Base-by-base conservation (phyloP, 2,113 vertebrate species). In the Ellobius talpinus region DNA sequence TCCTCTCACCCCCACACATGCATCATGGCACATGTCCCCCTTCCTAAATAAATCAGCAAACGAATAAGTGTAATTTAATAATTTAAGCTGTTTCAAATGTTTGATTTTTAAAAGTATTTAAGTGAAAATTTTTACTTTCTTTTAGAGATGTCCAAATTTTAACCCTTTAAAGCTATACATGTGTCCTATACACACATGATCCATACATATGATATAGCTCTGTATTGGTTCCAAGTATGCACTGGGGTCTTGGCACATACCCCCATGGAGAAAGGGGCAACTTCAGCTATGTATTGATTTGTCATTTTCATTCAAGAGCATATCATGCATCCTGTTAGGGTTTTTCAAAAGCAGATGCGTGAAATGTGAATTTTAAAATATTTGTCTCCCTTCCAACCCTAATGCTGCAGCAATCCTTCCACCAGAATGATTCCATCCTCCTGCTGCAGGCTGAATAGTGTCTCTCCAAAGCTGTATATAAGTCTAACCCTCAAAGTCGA, bases 301-400 rank as follows among this genome's bases (percentile, higher is more conserved):
- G 96, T 42, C 95, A 84, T 72, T 97, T 96, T 96, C 91, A 87
- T 94, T 96, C 94, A 97, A 79, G 90, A 95, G 81, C 82, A 89
- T 86, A 95, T 93, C 90, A 66, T 86, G 90, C 91, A 97, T 97
- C 96, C 96, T 97, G 95, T 91, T 96, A 92, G 84, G 89, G 93
- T 90, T 89, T 95, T 97, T 95, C 76, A 93, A 96, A 97, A 96
- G 91, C 97, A 98, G 96, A 97, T 98, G 97, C 93, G n/a, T 96
- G 96, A 97, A 98, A 97, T 98, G 97, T 97, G 97, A 97, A 97
- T 98, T 97, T 97, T 97, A 97, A 97, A 98, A 97, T 98, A 97
- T 96, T 97, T 98, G 97, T 98, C 97, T 97, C 74, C 19, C 89
- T 97, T 97, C 97, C 97, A 97, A 97, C 70, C 90, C 31, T 89